phyloP scores from a whole-genome alignment of 2,113 vertebrate species.

The Circaetus cinerascens region DNA sequence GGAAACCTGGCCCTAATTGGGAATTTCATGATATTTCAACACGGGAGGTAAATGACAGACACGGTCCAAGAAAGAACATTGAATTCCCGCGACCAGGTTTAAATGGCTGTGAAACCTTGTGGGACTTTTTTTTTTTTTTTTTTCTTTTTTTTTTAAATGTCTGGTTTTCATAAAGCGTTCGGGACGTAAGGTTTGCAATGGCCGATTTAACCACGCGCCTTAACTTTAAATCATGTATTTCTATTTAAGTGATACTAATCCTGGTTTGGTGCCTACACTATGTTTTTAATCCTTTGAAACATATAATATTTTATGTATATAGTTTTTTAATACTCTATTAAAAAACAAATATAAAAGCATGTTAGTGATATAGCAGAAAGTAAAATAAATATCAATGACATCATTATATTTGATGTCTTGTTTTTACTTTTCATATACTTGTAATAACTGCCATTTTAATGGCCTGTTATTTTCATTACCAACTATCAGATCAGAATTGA shows the following conservation, averaged over 20 bases:
- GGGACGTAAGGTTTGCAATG: background rate
- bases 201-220: background rate
- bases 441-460: constrained; percentile 16
- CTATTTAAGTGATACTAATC: background rate
- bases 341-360: background rate
- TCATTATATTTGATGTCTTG: background rate
- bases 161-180: background rate
- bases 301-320: background rate
- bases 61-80: accelerated
- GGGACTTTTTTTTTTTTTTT: background rate
- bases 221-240: background rate
- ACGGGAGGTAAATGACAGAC: background rate
- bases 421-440: background rate
- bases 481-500: background rate
- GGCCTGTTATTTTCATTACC: constrained; percentile 7
- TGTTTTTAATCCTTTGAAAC: background rate
- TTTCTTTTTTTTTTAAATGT: no score
- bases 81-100: background rate
- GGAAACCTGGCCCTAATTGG: background rate
- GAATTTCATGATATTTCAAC: background rate
- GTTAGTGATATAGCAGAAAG: background rate
- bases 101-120: background rate
- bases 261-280: background rate
- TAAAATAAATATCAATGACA: background rate
- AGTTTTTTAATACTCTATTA: background rate